Base-by-base conservation (phyloP, 53 echinoderm and acorn worm genomes). In the Holothuria leucospilota region DNA sequence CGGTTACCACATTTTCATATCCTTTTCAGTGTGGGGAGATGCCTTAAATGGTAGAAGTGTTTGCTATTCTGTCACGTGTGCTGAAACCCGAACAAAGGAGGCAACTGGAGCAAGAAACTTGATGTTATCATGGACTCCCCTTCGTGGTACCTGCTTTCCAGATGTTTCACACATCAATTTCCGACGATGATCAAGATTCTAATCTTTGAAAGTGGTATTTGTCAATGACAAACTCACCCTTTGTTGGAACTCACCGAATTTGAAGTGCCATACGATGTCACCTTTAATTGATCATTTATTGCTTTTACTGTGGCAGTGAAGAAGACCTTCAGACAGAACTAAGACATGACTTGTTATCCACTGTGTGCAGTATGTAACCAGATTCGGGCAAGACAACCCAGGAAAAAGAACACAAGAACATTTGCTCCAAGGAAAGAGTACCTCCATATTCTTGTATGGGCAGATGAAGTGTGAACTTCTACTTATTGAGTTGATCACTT, bases 151-250 rank as follows among this genome's bases (percentile, higher is more conserved):
- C 20, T 86, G 73, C 30, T 86, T 86, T 58, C 86, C 72, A 58
- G 29, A 82, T 29, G 29, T 82, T 11, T 13, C 46, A n/a, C 6
- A 62, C 46, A 26, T n/a, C n/a, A n/a, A n/a, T n/a, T n/a, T n/a
- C n/a, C n/a, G n/a, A n/a, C n/a, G n/a, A n/a, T n/a, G 39, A 62
- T n/a, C 73, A 86, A 29, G 29, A 27, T 5, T 24, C 65, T 13
- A n/a, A 63, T 90, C 65, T 85, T 90, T 70, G 66, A n/a, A 70
- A 10, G 6, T 29, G 18, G 80, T 90, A 16, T 90, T 13, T 67
- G 90, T 90, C 23, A 90, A 90, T 23, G 86, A 90, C 71, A 90
- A 90, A 40, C 81, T 90, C 16, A 90, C 86, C n/a, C n/a, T n/a
- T n/a, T n/a, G n/a, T 2, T 86, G 90, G 59, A 40, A 85, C 20